These are phyloP conservation scores for Solea solea DNA, from an alignment of 2,113 vertebrate genomes.

Conservation along the genomic window DNA sequence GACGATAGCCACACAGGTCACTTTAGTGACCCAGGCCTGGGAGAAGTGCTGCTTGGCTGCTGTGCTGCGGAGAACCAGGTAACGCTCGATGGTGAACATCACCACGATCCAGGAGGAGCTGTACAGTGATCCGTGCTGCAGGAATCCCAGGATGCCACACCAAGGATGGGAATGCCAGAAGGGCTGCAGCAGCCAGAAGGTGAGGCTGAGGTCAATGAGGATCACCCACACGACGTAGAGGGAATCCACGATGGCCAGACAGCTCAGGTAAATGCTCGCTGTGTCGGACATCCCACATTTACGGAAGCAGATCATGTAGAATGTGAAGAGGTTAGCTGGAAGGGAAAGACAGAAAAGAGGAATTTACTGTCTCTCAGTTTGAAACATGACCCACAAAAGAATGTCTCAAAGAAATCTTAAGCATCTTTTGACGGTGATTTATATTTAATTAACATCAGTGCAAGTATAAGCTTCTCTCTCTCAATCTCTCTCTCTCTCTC, in stretches of 20 bases:
- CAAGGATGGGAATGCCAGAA: constrained; percentile 82
- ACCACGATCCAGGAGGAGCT: constrained; percentile 83
- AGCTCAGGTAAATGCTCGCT: constrained; percentile 79
- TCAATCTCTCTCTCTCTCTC: too few species aligned
- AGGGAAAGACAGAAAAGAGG: background rate
- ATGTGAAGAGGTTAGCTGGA: constrained; percentile 83
- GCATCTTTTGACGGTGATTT: too few species aligned
- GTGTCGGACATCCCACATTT: constrained; percentile 82
- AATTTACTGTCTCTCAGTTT: too few species aligned
- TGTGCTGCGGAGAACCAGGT: constrained; percentile 75
- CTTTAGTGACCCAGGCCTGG: constrained; percentile 62
- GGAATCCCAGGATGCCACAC: constrained; percentile 76
- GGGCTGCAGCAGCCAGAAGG: constrained; percentile 76
- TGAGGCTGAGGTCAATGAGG: constrained; percentile 81
- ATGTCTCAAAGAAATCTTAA: too few species aligned
- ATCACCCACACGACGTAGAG: constrained; percentile 82
- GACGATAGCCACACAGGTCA: constrained; percentile 69
- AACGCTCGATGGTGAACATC: constrained; percentile 83
- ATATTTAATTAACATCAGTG: too few species aligned
- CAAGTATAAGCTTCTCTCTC: too few species aligned
- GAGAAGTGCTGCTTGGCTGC: constrained; percentile 63
- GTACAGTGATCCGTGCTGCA: constrained; percentile 80
- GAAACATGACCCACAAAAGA: too few species aligned
- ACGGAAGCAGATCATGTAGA: constrained; percentile 80
- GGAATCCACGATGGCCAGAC: constrained; percentile 77